phyloP scores from a whole-genome alignment of 2,113 vertebrate genomes.

The Syrmaticus mikado region DNA sequence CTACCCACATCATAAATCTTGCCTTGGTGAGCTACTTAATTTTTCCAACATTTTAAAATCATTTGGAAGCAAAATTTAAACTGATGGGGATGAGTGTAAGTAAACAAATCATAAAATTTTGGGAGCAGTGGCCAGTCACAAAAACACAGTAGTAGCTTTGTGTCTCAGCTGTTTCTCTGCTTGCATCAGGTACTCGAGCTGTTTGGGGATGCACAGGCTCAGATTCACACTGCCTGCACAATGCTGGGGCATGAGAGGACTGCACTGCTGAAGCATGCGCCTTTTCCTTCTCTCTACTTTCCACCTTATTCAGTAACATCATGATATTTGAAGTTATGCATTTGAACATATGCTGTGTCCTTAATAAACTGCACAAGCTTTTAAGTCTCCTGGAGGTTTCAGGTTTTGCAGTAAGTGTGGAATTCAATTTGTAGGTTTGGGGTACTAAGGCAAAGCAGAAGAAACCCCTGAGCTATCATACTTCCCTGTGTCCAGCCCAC shows the following conservation, averaged over 20 bases:
- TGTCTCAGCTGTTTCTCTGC: not conserved
- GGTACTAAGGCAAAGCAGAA: not conserved
- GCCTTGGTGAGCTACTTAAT: slow-evolving; percentile 15
- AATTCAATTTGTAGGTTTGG: rapidly evolving
- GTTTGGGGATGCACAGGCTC: not conserved
- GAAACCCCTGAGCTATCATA: not conserved
- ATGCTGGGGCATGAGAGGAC: not conserved
- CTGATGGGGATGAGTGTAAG: not conserved
- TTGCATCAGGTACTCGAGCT: not conserved
- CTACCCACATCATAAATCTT: slow-evolving; percentile 5
- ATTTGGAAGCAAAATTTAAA: slow-evolving; percentile 33
- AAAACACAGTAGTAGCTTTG: not conserved
- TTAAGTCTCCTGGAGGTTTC: not conserved
- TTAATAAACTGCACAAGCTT: not conserved
- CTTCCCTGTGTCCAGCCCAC: not conserved
- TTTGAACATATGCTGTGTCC: not conserved
- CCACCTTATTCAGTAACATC: not conserved
- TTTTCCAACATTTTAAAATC: slow-evolving; percentile 8
- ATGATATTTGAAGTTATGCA: not conserved
- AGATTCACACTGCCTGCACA: not conserved
- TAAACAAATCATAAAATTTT: slow-evolving; percentile 30
- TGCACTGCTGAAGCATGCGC: not conserved
- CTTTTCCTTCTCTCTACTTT: not conserved
- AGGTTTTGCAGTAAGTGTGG: not conserved
- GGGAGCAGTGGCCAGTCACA: not conserved